phyloP scores from a whole-genome alignment of 2,888 invertebrate genomes.

The Amiota mariae region DNA sequence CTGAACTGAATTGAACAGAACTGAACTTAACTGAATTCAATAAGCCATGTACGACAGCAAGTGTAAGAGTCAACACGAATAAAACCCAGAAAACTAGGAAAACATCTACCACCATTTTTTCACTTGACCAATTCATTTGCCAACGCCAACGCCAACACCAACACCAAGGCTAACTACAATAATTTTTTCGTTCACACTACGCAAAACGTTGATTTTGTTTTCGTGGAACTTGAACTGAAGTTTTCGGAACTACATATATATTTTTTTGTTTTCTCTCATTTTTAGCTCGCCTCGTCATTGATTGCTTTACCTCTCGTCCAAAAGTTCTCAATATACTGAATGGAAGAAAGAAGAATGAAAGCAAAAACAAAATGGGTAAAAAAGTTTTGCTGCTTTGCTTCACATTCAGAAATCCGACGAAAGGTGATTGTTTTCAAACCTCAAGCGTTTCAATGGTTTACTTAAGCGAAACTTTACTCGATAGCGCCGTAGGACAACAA shows the following conservation, averaged over 20 bases:
- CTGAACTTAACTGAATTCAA: slow-evolving; percentile 4
- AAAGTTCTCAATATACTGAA: neutral
- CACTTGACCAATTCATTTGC: slow-evolving; percentile 29
- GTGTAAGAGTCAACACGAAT: neutral
- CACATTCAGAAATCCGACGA: slow-evolving; percentile 31
- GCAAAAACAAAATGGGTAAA: neutral
- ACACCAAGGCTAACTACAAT: slow-evolving; percentile 7
- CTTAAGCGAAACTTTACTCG: slow-evolving; percentile 46
- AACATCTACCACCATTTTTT: neutral
- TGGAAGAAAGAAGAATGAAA: neutral
- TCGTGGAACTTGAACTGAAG: slow-evolving; percentile 12
- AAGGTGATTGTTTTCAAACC: slow-evolving; percentile 66
- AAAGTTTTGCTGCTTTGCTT: slow-evolving; percentile 7
- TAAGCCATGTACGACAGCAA: slow-evolving; percentile 14
- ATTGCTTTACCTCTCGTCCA: slow-evolving; percentile 7
- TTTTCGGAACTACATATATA: neutral
- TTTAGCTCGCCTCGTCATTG: slow-evolving; percentile 4
- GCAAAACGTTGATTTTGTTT: slow-evolving; percentile 11
- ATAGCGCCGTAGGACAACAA: neutral
- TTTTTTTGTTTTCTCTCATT: neutral
- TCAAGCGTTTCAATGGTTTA: slow-evolving; percentile 59
- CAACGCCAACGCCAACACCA: neutral
- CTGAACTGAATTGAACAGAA: too few species aligned
- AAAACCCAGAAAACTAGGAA: too few species aligned
- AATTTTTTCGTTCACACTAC: slow-evolving; percentile 1